Conservation (phyloP, 1,140 invertebrate genomes). For the Oncopodura yosiiana region DNA sequence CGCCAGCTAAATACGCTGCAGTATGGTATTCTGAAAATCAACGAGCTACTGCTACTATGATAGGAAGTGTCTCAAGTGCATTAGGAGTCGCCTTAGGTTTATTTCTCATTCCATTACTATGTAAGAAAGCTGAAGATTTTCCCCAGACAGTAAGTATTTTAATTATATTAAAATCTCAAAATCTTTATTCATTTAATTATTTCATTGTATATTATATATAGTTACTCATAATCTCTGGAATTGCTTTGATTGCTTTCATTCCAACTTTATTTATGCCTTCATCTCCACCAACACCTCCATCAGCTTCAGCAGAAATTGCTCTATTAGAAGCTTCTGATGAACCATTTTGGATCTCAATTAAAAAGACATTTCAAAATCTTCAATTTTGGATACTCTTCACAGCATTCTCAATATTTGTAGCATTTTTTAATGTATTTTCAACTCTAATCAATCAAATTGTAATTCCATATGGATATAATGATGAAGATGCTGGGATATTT, state of each 20-base stretch:
- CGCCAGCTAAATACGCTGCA: conserved; percentile 11
- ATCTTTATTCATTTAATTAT: too few relatives aligned
- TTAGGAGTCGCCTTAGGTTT: conserved; percentile 1
- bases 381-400: conserved; percentile 12
- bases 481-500: conserved; percentile 12
- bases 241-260: neutral
- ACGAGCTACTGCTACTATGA: conserved; percentile 9
- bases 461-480: conserved; percentile 3
- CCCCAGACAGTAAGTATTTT: neutral
- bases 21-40: conserved; percentile 10
- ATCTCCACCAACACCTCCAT: conserved; percentile 7
- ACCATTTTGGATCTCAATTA: conserved; percentile 6
- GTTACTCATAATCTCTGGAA: neutral
- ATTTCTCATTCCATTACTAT: conserved; percentile 1
- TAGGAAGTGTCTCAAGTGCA: conserved; percentile 12
- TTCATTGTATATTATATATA: too few relatives aligned
- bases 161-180: neutral
- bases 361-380: neutral
- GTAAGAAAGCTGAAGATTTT: neutral
- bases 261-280: neutral
- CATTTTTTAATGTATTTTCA: conserved; percentile 6
- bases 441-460: conserved; percentile 17
- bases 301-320: conserved; percentile 5
- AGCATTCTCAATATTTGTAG: conserved; percentile 2
- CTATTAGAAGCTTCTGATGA: neutral